Percentiles rank a stretch among this genome's conserved stretches.
phyloP scores from a whole-genome alignment of 2,888 invertebrate species.

The Calliphora vomitoria region DNA sequence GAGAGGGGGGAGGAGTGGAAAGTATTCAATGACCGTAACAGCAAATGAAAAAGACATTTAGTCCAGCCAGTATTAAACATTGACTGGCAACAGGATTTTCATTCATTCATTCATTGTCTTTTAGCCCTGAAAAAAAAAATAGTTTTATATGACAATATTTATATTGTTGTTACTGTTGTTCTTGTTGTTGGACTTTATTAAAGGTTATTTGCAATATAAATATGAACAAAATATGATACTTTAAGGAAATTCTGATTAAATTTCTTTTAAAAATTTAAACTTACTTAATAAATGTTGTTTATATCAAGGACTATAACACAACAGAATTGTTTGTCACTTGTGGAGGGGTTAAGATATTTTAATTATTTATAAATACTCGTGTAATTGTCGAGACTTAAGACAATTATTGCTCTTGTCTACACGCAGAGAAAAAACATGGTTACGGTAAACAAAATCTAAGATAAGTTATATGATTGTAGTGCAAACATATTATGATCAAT shows the following conservation, averaged over 20 bases:
- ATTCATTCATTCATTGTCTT: slow-evolving; percentile 30
- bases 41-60: slow-evolving; percentile 60
- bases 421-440: no score
- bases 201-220: slow-evolving; percentile 42
- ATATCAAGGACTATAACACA: slow-evolving; percentile 1
- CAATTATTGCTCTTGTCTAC: neutral
- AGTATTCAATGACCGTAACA: slow-evolving; percentile 67
- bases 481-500: no score
- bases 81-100: slow-evolving; percentile 54
- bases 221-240: slow-evolving; percentile 29
- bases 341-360: neutral
- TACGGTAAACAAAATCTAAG: no score
- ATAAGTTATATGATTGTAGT: no score
- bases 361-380: neutral
- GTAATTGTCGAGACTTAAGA: neutral
- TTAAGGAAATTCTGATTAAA: slow-evolving; percentile 19
- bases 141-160: slow-evolving; percentile 50
- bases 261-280: slow-evolving; percentile 37
- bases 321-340: neutral
- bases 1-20: neutral
- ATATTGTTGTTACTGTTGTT: slow-evolving; percentile 12
- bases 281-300: slow-evolving; percentile 14
- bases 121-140: slow-evolving; percentile 55
- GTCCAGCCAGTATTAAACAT: slow-evolving; percentile 56
- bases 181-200: neutral